phyloP scores from a whole-genome alignment of 2,113 vertebrate species.

The Esox niger region DNA sequence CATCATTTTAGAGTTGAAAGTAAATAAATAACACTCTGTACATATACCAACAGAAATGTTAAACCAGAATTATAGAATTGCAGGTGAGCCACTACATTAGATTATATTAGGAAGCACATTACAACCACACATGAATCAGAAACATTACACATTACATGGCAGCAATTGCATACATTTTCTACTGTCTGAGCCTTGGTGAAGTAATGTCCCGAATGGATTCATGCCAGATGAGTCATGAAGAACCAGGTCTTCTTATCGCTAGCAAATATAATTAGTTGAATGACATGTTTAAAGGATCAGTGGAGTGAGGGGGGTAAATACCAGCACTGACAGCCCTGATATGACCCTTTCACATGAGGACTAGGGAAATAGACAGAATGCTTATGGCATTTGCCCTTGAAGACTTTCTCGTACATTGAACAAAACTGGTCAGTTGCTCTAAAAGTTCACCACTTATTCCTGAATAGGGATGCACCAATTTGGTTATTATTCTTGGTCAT shows the following conservation, averaged over 20 bases:
- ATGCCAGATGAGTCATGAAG: constrained; percentile 57
- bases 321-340: constrained; percentile 32
- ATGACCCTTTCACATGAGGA: constrained; percentile 16
- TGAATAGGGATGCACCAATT: neutral
- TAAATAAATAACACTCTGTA: neutral
- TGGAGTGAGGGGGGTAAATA: constrained; percentile 45
- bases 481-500: neutral
- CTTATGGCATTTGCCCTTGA: neutral
- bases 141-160: constrained; percentile 58
- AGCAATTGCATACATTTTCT: constrained; percentile 40
- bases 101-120: constrained; percentile 23
- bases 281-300: constrained; percentile 56
- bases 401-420: neutral
- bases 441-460: neutral
- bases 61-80: neutral
- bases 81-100: constrained; percentile 10
- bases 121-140: constrained; percentile 57
- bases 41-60: neutral
- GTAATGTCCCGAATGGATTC: constrained; percentile 46
- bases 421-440: neutral
- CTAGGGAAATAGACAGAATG: neutral
- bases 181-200: constrained; percentile 35
- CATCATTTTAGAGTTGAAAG: neutral
- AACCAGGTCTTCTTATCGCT: constrained; percentile 57
- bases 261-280: constrained; percentile 61